These are phyloP conservation scores for Vimba vimba DNA, from an alignment of 2,113 vertebrate genomes.

Conservation along the genomic window DNA sequence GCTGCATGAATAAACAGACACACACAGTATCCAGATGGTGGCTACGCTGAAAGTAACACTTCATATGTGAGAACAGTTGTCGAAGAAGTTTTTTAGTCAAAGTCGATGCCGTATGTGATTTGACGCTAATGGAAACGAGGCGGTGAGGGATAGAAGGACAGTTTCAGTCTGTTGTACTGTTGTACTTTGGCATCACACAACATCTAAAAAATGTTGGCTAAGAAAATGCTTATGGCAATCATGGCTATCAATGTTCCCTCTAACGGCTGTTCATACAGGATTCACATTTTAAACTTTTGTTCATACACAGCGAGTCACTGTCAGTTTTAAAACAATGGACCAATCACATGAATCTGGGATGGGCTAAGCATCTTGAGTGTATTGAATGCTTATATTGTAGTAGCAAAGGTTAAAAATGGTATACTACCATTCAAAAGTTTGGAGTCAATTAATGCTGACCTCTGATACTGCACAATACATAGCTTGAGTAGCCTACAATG, in stretches of 20 bases:
- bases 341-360: too few relatives aligned
- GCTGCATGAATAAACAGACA: conserved; percentile 16
- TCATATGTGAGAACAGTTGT: conserved; percentile 20
- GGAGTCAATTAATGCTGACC: not conserved
- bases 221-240: not conserved
- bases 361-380: too few relatives aligned
- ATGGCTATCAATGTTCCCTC: not conserved
- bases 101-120: not conserved
- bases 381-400: too few relatives aligned
- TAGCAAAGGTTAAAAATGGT: too few relatives aligned
- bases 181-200: not conserved
- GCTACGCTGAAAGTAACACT: conserved; percentile 15
- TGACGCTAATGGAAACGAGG: conserved; percentile 10
- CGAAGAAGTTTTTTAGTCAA: not conserved
- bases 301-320: too few relatives aligned
- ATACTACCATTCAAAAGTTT: too few relatives aligned
- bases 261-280: too few relatives aligned
- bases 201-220: not conserved
- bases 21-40: conserved; percentile 7
- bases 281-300: too few relatives aligned
- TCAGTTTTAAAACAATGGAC: too few relatives aligned
- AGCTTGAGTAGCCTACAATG: not conserved
- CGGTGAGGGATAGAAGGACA: not conserved
- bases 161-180: not conserved
- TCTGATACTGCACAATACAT: not conserved